Percentiles rank a stretch among this genome's conserved stretches.
phyloP scores from a whole-genome alignment of 2,797 vertebrate species.

The Pelochelys cantorii region DNA sequence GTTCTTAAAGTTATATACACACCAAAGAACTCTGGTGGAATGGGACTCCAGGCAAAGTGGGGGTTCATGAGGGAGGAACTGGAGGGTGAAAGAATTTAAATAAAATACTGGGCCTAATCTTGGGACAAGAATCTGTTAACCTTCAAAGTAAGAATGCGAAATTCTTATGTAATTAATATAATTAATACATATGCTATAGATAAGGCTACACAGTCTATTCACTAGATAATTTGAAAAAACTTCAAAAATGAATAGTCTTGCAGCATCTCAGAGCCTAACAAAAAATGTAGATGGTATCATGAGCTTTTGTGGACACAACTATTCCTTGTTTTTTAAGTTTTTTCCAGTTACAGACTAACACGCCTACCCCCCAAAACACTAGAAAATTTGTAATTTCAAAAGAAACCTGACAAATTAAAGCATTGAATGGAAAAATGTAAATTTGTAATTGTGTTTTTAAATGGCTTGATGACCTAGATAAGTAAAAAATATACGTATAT shows the following conservation, averaged over 20 bases:
- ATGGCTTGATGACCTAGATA: neutral
- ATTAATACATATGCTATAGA: too few species aligned
- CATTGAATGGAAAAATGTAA: neutral
- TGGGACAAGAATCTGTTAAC: too few species aligned
- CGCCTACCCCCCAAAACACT: too few species aligned
- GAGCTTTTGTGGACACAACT: too few species aligned
- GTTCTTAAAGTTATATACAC: conserved; percentile 34
- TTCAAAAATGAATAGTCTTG: too few species aligned
- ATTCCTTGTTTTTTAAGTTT: too few species aligned
- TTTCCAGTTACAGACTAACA: too few species aligned
- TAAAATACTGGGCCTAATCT: neutral
- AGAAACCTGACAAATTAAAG: neutral
- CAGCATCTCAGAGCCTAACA: too few species aligned
- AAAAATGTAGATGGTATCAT: too few species aligned
- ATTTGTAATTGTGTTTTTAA: accelerated
- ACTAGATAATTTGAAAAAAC: neutral
- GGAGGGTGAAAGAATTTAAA: conserved; percentile 46
- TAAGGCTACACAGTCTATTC: neutral
- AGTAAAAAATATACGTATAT: neutral
- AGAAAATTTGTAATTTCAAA: too few species aligned
- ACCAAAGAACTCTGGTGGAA: conserved; percentile 41
- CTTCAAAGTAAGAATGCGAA: too few species aligned
- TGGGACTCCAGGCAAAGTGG: conserved; percentile 35
- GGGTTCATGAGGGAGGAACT: conserved; percentile 1
- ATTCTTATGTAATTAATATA: too few species aligned